Base-by-base conservation (phyloP, 1,140 invertebrate genomes). In the Gonatopus flavifemur region DNA sequence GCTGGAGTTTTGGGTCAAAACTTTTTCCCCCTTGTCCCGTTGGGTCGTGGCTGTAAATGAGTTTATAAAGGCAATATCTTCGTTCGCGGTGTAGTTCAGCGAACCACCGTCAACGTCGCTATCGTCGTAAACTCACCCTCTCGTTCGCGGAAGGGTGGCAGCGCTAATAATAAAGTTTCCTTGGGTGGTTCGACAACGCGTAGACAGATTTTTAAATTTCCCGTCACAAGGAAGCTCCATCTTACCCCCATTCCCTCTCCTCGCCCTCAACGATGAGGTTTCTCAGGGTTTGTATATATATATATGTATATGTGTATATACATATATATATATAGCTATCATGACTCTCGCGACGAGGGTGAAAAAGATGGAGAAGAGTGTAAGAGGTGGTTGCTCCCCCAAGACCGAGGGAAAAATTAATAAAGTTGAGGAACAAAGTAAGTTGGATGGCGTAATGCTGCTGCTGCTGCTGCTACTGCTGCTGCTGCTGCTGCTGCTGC, bases 401-500 rank as follows among this genome's bases (percentile, higher is more conserved):
- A 70, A 74, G 69, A 72, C 67, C 66, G 58, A 75, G 70, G 72
- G 69, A 78, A 78, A 78, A 78, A 78, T 78, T 78, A 78, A 78
- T 78, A 78, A 78, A 77, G 74, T 77, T 77, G 67, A 76, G 72
- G 74, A 78, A 78, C 76, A 78, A 78, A 78, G 76, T 78, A 78
- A 78, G 70, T 78, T 76, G 74, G 67, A 68, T 72, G 68, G 67
- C 69, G 71, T 76, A 77, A 77, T 75, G 72, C 71, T 69, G 52
- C 48, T 55, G 52, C 62, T 38, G 19, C 12, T 36, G 18, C 56
- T 57, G 57, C 49, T 52, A 28, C 49, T 47, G 36, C 46, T 35
- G 51, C 52, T 30, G 54, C 32, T 33, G 16, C 37, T 47, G 2
- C 32, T 38, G 16, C 33, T 68, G 63, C 66, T 60, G 38, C 39